Base-by-base conservation (phyloP, 1,140 invertebrate genomes). In the Himalopsyche phryganea region DNA sequence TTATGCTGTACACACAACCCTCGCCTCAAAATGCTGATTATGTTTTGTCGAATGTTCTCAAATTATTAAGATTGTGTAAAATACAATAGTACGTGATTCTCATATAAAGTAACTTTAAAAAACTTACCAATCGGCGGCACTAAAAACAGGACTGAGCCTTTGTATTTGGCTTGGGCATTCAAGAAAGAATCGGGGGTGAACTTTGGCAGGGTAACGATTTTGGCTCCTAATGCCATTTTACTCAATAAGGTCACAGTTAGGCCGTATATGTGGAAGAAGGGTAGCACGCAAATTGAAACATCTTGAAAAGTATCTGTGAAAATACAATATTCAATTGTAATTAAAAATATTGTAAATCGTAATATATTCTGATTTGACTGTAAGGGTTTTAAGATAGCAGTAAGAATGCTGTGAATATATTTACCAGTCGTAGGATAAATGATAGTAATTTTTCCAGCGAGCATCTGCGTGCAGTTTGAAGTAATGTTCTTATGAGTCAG, bases 211-310 rank as follows among this genome's bases (percentile, higher is more conserved):
- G 88, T 87, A 0, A 92, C 73, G 19, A 90, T 50, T 66, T 86
- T 86, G 0, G 73, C 65, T 0, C 92, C 92, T n/a, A 70, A 66
- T 0, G 74, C 65, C 33, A 94, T 60, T 58, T 79, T 80, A 47
- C 80, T 73, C 0, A 87, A 54, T 64, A 83, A 71, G 1, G 81
- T 60, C 1, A 75, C 66, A 7, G 75, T 80, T 48, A 93, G 76
- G 0, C 91, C 92, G 68, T 90, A 96, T 50, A 88, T 89, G 67
- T 97, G 94, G 65, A 88, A 96, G 68, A 92, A 84, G 4, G 93
- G 94, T 36, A 96, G 69, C 4, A 94, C 74, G 0, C 69, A 69
- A 1, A 87, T 78, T 1, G 82, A 63, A 0, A 81, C 71, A 40
- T 85, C 82, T 71, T 86, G 85, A 60, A 77, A 66, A 0, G 67